Base-by-base conservation (phyloP, 2,113 vertebrate species). In the Nerophis ophidion region DNA sequence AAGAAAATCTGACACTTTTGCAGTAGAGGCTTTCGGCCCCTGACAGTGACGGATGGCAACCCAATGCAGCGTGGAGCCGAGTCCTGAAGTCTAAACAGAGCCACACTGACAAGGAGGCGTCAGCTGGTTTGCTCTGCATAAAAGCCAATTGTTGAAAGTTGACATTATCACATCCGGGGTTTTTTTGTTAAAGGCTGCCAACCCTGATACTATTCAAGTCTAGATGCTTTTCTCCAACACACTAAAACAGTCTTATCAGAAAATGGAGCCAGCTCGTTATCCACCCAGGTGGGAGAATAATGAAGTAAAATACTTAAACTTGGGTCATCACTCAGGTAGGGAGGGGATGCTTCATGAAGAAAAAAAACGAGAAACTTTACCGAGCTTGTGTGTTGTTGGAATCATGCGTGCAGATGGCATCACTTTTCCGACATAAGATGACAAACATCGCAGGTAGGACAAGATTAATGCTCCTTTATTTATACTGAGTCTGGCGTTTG, bases 171-270 rank as follows among this genome's bases (percentile, higher is more conserved):
- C 26, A 26, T 26, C 26, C 4, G n/a, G 19, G 36, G 9, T 14
- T 62, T 68, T 60, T 36, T 48, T 57, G 45, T 64, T 42, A 64
- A 48, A 66, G 48, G 19, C 57, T 33, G 58, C 70, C 78, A 83
- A 79, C 71, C 75, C 63, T 67, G 52, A 63, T 19, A 66, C 69
- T 70, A 67, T 76, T 74, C 47, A 3, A 49, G 60, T 78, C 55
- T 61, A 65, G 81, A 70, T 61, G 51, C 34, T 12, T 61, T 57
- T 60, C 76, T 81, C 71, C 72, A 77, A 63, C n/a, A 4, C 60
- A 49, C 14, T 38, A 4, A 40, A 61, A 66, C 76, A 79, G 80
- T 36, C 50, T 70, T 78, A 82, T 87, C 77, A 5, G 61, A 42
- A 35, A 53, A 47, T 6, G 55, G 57, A 54, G 65, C 76, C 81